phyloP scores from a whole-genome alignment of 1,140 invertebrate species.

The Phenacoccus solenopsis region DNA sequence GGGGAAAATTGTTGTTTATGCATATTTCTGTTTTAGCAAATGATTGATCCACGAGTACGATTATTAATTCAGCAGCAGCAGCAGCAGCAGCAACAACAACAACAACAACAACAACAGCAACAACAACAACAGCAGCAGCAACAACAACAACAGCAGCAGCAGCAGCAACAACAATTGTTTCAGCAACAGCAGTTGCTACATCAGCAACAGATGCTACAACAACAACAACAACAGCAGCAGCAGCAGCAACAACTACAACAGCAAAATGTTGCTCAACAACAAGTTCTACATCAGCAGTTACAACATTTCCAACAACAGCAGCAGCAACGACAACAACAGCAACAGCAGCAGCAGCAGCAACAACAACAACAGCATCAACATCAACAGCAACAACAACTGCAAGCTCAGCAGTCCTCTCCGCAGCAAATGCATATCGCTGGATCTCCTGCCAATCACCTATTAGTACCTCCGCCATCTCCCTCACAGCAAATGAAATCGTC shows the following conservation, averaged over 20 bases:
- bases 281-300: slow-evolving; percentile 23
- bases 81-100: slow-evolving; percentile 26
- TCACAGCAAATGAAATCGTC: slow-evolving; percentile 20
- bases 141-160: slow-evolving; percentile 27
- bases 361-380: slow-evolving; percentile 9
- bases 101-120: slow-evolving; percentile 21
- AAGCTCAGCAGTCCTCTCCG: slow-evolving; percentile 24
- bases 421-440: slow-evolving; percentile 23
- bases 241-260: slow-evolving; percentile 27
- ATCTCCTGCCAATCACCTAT: not conserved
- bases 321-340: slow-evolving; percentile 26
- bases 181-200: slow-evolving; percentile 24
- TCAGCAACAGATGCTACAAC: slow-evolving; percentile 21
- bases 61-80: slow-evolving; percentile 31
- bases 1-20: not conserved
- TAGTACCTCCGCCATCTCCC: not conserved
- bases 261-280: too few relatives aligned
- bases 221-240: slow-evolving; percentile 19
- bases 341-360: slow-evolving; percentile 23
- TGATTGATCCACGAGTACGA: slow-evolving; percentile 31
- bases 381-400: slow-evolving; percentile 19
- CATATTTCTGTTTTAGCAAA: slow-evolving; percentile 17
- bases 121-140: slow-evolving; percentile 23
- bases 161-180: slow-evolving; percentile 23
- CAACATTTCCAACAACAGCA: slow-evolving; percentile 22